phyloP scores from a whole-genome alignment of 1,140 invertebrate species.

The Zaprionus taronus region DNA sequence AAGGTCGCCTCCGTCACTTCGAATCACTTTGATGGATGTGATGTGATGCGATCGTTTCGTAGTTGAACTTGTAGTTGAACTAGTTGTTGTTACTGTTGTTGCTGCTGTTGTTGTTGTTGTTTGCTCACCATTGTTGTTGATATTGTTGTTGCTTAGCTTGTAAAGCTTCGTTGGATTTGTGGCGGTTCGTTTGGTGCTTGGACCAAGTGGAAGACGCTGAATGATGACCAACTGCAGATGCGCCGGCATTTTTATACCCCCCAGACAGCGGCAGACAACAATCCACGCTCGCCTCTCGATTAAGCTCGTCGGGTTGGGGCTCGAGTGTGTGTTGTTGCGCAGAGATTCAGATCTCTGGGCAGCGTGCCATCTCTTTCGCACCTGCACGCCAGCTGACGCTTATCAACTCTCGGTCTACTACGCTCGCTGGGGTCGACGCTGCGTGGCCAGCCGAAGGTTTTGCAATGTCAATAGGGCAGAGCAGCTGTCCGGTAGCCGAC shows the following conservation, averaged over 20 bases:
- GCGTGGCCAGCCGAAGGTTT: slow-evolving; percentile 55
- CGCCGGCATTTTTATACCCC: slow-evolving; percentile 67
- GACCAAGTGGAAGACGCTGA: slow-evolving; percentile 68
- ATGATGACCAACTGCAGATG: slow-evolving; percentile 73
- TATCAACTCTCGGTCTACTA: slow-evolving; percentile 16
- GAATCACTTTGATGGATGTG: slow-evolving; percentile 47
- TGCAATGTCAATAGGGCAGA: slow-evolving; percentile 70
- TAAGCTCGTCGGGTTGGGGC: neutral
- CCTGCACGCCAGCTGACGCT: neutral
- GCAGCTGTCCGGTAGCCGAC: slow-evolving; percentile 15
- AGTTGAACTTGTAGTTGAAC: slow-evolving; percentile 9
- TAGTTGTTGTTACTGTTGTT: slow-evolving; percentile 37
- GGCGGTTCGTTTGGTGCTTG: slow-evolving; percentile 38
- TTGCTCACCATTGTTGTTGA: slow-evolving; percentile 71
- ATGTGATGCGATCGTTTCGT: neutral
- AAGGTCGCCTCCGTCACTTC: slow-evolving; percentile 44
- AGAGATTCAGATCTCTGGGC: slow-evolving; percentile 17
- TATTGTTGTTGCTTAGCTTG: slow-evolving; percentile 53
- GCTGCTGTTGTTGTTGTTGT: slow-evolving; percentile 2
- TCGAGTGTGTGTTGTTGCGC: neutral
- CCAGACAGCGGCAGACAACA: neutral
- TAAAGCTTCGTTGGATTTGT: slow-evolving; percentile 68
- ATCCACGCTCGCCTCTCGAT: slow-evolving; percentile 13
- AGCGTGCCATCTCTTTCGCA: neutral
- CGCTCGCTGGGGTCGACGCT: slow-evolving; percentile 38